Percentiles rank a stretch among this genome's conserved stretches.
Conservation (phyloP, 2,888 invertebrate species). For the Megamerina dolium region DNA sequence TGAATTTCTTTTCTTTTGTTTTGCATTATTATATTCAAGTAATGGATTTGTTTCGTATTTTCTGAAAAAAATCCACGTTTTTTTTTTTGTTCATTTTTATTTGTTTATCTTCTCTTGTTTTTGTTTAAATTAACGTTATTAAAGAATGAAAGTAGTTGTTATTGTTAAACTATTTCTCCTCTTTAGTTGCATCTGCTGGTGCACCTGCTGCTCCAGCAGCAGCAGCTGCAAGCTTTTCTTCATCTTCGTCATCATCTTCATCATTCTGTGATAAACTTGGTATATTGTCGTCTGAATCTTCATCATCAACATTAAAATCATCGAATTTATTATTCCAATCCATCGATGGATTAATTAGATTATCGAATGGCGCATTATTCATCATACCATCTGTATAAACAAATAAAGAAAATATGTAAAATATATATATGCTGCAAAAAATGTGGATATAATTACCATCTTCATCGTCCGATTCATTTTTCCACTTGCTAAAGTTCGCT, state of each 20-base stretch:
- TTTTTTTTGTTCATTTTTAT: slow-evolving; percentile 23
- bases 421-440: neutral
- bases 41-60: slow-evolving; percentile 7
- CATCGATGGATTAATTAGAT: slow-evolving; percentile 27
- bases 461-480: slow-evolving; percentile 89
- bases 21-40: too few species aligned
- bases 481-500: slow-evolving; percentile 97
- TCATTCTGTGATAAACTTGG: slow-evolving; percentile 45
- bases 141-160: too few species aligned
- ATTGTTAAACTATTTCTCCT: slow-evolving; percentile 26
- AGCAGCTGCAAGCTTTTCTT: too few species aligned
- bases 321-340: slow-evolving; percentile 54
- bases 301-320: slow-evolving; percentile 60
- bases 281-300: slow-evolving; percentile 67
- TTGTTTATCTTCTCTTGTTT: too few species aligned
- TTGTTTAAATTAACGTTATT: too few species aligned
- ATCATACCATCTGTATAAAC: slow-evolving; percentile 22
- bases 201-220: too few species aligned
- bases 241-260: slow-evolving; percentile 37
- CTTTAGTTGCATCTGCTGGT: slow-evolving; percentile 18
- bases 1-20: too few species aligned
- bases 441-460: slow-evolving; percentile 51
- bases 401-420: neutral
- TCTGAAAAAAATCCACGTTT: slow-evolving; percentile 5
- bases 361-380: slow-evolving; percentile 26